Percentiles rank a stretch among this genome's conserved stretches.
Evolutionary conservation across 2,797 vertebrate genomes (phyloP).

Genomic region (Sibirionetta formosa): DNA sequence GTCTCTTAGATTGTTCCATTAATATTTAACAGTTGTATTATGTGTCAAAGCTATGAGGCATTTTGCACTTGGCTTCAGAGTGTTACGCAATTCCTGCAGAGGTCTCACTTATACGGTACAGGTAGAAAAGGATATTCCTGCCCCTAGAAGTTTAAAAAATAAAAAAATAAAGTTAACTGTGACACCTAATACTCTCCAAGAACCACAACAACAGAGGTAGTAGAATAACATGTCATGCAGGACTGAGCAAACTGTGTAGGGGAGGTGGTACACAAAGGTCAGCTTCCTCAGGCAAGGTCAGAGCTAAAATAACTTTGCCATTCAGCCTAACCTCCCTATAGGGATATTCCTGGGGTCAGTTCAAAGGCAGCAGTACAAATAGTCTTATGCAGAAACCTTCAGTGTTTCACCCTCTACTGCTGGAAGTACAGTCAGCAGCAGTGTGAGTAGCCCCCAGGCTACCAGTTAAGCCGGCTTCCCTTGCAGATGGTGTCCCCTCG

Average conservation of each 20-base stretch:
- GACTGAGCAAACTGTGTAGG: neutral
- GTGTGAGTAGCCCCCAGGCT: accelerated
- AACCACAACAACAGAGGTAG: neutral
- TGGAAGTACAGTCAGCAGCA: neutral
- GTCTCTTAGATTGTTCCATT: neutral
- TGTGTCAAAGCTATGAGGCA: neutral
- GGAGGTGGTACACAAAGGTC: neutral
- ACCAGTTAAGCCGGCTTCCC: neutral
- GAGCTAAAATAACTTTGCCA: neutral
- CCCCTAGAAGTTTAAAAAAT: neutral
- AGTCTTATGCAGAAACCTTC: neutral
- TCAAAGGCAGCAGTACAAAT: neutral
- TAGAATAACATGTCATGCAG: neutral
- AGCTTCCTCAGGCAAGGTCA: neutral
- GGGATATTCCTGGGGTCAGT: neutral
- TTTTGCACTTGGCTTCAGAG: neutral
- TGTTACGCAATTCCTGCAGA: neutral
- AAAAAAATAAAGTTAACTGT: neutral
- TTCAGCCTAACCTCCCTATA: neutral
- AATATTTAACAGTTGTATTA: neutral
- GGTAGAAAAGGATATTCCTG: neutral
- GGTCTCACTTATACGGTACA: neutral
- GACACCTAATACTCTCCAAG: neutral
- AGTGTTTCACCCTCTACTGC: neutral
- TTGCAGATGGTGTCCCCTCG: neutral